Conservation (phyloP, 2,888 invertebrate genomes). For the Automeris io region DNA sequence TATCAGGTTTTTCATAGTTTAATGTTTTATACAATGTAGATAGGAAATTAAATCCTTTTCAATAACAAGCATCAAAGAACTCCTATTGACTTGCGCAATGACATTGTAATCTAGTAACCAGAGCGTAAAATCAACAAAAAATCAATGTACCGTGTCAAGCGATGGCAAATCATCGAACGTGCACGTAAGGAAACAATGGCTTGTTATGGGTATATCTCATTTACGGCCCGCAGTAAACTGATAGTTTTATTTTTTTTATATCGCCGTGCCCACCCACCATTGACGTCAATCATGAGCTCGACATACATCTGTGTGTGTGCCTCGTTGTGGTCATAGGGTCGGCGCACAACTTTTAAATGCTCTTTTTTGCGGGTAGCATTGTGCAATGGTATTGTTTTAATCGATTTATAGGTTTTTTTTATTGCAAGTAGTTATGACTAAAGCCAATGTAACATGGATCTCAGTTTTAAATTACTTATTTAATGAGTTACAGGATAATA, state of each 20-base stretch:
- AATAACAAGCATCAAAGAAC: too few species aligned
- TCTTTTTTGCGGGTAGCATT: slow-evolving; percentile 7
- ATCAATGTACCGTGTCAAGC: slow-evolving; percentile 8
- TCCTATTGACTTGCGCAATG: too few species aligned
- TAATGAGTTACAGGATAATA: too few species aligned
- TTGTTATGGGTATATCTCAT: slow-evolving; percentile 51
- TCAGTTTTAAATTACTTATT: too few species aligned
- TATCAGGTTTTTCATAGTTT: too few species aligned
- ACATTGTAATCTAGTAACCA: slow-evolving; percentile 3
- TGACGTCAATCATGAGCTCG: slow-evolving; percentile 71
- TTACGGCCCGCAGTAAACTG: slow-evolving; percentile 61
- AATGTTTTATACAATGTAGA: too few species aligned
- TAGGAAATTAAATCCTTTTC: too few species aligned
- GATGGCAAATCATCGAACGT: slow-evolving; percentile 18
- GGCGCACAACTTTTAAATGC: slow-evolving; percentile 11
- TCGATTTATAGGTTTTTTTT: too few species aligned
- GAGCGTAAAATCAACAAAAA: slow-evolving; percentile 8
- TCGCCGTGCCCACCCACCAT: slow-evolving; percentile 53
- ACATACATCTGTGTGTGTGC: slow-evolving; percentile 28
- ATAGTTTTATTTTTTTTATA: slow-evolving; percentile 67
- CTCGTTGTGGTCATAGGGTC: slow-evolving; percentile 35
- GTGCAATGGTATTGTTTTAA: neutral
- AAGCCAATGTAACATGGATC: too few species aligned
- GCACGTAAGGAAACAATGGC: slow-evolving; percentile 45
- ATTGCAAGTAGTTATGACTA: too few species aligned